phyloP scores from a whole-genome alignment of 1,140 invertebrate genomes.

The Pantala flavescens region DNA sequence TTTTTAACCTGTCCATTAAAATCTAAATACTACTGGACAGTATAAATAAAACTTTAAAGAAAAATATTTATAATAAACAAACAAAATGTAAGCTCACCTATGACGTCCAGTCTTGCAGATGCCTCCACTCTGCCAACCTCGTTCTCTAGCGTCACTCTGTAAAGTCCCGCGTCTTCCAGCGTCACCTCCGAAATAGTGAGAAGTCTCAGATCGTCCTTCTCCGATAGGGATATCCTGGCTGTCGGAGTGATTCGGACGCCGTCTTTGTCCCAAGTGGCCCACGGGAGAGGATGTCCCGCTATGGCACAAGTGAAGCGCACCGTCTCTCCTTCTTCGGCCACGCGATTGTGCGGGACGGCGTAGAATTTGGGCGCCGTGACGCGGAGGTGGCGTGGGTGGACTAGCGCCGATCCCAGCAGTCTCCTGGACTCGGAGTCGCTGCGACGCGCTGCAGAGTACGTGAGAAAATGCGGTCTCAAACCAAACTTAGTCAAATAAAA shows the following conservation, averaged over 20 bases:
- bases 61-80: too few relatives aligned
- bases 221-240: constrained; percentile 53
- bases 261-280: constrained; percentile 73
- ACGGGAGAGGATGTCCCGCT: constrained; percentile 61
- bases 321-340: constrained; percentile 71
- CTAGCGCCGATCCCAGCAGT: constrained; percentile 24
- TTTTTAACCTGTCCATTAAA: too few relatives aligned
- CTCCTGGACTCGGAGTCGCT: constrained; percentile 24
- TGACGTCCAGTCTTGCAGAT: constrained; percentile 66
- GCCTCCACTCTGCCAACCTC: constrained; percentile 70
- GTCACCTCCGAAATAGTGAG: constrained; percentile 68
- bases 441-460: background rate
- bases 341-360: constrained; percentile 72
- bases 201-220: constrained; percentile 61
- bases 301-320: constrained; percentile 69
- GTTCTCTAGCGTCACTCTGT: constrained; percentile 69
- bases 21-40: too few relatives aligned
- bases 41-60: too few relatives aligned
- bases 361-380: constrained; percentile 68
- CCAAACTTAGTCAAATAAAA: too few relatives aligned
- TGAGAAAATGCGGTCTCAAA: too few relatives aligned
- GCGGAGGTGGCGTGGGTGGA: constrained; percentile 22
- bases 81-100: constrained; percentile 39
- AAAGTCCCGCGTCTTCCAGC: constrained; percentile 66
- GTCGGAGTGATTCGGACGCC: constrained; percentile 50